Conservation (phyloP, 2,113 vertebrate genomes). For the Zosterops lateralis region DNA sequence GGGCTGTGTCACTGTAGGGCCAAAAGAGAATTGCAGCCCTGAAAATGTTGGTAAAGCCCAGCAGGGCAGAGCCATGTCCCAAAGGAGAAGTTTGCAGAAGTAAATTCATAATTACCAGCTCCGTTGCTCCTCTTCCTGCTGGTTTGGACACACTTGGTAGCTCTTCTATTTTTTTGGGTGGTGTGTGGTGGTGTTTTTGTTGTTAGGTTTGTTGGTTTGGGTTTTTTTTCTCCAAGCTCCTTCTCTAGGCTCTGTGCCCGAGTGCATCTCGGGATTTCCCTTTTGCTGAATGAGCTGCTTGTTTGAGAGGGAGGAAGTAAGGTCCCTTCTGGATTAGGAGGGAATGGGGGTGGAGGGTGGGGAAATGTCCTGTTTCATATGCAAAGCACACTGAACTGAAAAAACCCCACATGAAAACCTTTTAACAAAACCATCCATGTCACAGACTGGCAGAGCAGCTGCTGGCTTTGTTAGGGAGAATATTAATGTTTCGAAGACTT, state of each 20-base stretch:
- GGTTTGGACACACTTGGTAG: background rate
- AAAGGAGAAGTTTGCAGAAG: background rate
- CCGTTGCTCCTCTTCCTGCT: background rate
- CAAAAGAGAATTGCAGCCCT: background rate
- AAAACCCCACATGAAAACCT: constrained; percentile 43
- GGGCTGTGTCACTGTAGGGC: background rate
- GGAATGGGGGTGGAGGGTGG: constrained; percentile 54
- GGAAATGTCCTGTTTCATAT: constrained; percentile 83
- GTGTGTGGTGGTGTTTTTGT: background rate
- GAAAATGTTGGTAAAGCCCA: background rate
- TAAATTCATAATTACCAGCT: background rate
- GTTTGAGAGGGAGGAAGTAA: constrained; percentile 82
- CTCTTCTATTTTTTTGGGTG: background rate
- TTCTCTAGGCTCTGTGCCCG: constrained; percentile 51
- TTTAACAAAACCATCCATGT: constrained; percentile 74
- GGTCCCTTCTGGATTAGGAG: constrained; percentile 79
- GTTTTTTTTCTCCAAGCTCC: background rate
- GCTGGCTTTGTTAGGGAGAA: constrained; percentile 61
- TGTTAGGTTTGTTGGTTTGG: background rate
- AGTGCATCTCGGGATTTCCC: constrained; percentile 79
- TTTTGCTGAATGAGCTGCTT: constrained; percentile 84
- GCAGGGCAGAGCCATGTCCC: background rate
- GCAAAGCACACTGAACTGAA: constrained; percentile 70
- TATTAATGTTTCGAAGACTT: constrained; percentile 67
- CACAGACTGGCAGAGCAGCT: constrained; percentile 75